Conservation (phyloP, 92 coral and sea anemone species). For the Porites evermanni region DNA sequence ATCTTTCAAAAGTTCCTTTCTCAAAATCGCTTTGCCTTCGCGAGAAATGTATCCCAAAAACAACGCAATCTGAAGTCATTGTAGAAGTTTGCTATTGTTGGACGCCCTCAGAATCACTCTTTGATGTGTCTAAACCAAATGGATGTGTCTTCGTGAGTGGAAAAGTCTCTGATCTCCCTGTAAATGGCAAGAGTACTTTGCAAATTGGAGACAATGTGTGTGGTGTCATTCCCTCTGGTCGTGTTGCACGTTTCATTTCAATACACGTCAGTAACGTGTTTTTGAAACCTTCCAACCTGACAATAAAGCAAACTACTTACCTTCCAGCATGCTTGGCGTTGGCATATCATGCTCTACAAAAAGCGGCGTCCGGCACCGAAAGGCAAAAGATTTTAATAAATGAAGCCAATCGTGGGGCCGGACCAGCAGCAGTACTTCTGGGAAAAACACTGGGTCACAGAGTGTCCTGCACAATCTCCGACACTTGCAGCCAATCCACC, state of each 20-base stretch:
- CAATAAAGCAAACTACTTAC: constrained; percentile 50
- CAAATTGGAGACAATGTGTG: constrained; percentile 46
- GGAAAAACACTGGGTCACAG: constrained; percentile 60
- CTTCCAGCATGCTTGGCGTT: constrained; percentile 55
- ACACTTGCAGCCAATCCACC: constrained; percentile 16
- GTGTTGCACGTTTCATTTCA: constrained; percentile 35
- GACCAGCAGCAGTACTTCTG: constrained; percentile 57
- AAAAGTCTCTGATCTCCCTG: constrained; percentile 12
- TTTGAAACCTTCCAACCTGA: constrained; percentile 47
- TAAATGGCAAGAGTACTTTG: neutral
- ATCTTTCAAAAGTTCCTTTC: constrained; percentile 9
- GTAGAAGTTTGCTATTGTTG: constrained; percentile 24
- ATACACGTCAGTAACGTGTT: constrained; percentile 22
- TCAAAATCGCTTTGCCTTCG: constrained; percentile 35
- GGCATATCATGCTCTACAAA: constrained; percentile 61
- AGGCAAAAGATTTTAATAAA: constrained; percentile 35
- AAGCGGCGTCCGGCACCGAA: neutral
- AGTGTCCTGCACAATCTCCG: constrained; percentile 53
- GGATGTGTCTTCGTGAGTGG: constrained; percentile 46
- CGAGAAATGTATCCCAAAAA: constrained; percentile 3
- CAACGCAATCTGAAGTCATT: constrained; percentile 1
- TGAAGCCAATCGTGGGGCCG: constrained; percentile 64
- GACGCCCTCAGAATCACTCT: constrained; percentile 12
- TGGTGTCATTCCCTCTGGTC: constrained; percentile 51
- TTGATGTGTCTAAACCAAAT: constrained; percentile 19